Evolutionary conservation across 2,888 invertebrate species (phyloP), one percentile per base, ranked within the genome.

Genomic region (Anoplius nigerrimus): DNA sequence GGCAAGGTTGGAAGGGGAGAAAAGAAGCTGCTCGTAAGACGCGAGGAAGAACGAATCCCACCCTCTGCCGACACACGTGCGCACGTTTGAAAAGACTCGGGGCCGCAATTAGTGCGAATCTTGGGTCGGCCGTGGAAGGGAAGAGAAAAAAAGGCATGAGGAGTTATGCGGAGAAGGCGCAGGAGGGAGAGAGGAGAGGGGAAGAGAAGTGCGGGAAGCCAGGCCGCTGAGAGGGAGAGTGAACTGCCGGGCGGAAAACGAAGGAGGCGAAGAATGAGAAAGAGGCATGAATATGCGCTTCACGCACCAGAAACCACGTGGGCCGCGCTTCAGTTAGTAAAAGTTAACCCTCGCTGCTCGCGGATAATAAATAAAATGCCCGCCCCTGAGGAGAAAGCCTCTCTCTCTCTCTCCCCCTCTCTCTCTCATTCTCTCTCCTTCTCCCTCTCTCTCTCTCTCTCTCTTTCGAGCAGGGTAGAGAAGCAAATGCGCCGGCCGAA

Each of bases 311-410:
- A 80, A 81, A 78, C 74, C 76, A 71, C 72, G 67, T 8, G 66
- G 69, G 63, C 69, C 64, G 15, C 20, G 73, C 55, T 70, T 74
- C 65, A 63, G 60, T 68, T 55, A 72, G 66, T n/a, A n/a, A 67
- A 71, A 74, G 74, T 69, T 71, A 67, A 65, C 69, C 62, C 72
- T 72, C 72, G 76, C 65, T 71, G 63, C 42, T 68, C 67, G 62
- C 70, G 74, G 75, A 79, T 79, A 75, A 82, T 84, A 84, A 84
- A 84, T 84, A 83, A 83, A 82, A 83, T 73, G 75, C 55, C 71
- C 69, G 58, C 64, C n/a, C n/a, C 24, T 21, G 18, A 3, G 16
- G 18, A 24, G 54, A 54, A 62, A 62, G 13, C 21, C 34, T 34
- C 34, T 6, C n/a, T n/a, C n/a, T n/a, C n/a, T n/a, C n/a, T n/a